A percentile compares a stretch with the other conserved stretches of the same genome.
These are phyloP conservation scores for Tyrannus savana DNA, from an alignment of 2,113 vertebrate species.

Conservation along the genomic window DNA sequence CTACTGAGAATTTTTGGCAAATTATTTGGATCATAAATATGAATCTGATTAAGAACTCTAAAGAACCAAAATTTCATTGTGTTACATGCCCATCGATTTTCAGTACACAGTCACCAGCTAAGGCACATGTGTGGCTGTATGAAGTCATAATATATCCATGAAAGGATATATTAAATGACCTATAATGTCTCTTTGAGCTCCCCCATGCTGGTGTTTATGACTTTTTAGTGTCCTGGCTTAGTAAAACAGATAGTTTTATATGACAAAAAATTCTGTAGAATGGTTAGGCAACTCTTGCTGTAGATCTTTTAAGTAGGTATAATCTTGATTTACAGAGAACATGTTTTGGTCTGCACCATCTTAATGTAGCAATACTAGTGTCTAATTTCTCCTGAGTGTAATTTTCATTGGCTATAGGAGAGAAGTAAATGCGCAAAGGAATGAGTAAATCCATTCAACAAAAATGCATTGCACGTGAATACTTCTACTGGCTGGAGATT, in stretches of 20 bases:
- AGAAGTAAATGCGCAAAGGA: neutral
- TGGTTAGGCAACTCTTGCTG: neutral
- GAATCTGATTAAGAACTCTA: neutral
- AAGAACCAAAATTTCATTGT: neutral
- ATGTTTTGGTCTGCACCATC: neutral
- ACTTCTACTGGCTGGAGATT: neutral
- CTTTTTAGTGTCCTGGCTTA: neutral
- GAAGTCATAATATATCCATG: neutral
- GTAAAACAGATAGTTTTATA: neutral
- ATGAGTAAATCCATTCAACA: neutral
- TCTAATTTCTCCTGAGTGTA: neutral
- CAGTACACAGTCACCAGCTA: neutral
- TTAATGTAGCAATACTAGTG: neutral
- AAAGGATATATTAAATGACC: neutral
- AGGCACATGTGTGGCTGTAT: neutral
- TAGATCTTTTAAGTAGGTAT: neutral
- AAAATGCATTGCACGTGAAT: neutral
- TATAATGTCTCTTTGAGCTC: neutral
- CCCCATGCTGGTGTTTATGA: neutral
- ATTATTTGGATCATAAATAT: neutral
- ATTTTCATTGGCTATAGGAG: neutral
- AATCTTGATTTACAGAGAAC: neutral
- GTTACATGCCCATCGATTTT: fast-evolving
- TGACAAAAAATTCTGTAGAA: neutral
- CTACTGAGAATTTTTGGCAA: neutral